These are phyloP conservation scores for Chrysogorgia sp. DNA, from an alignment of 92 coral and sea anemone species.

Conservation along the genomic window DNA sequence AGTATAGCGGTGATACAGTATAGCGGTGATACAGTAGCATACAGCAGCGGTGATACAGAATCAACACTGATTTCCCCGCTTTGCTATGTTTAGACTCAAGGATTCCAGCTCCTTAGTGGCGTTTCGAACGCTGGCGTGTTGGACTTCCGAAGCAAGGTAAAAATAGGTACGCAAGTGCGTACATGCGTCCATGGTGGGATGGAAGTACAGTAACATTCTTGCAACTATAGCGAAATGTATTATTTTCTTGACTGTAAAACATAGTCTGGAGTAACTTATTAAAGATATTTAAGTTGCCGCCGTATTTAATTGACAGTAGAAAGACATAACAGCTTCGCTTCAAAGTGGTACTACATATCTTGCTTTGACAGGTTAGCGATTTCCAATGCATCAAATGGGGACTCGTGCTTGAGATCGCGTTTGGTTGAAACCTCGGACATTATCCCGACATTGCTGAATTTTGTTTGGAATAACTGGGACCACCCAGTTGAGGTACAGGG, in stretches of 20 bases:
- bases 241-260: neutral
- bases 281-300: too few relatives aligned
- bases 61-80: neutral
- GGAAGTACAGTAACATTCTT: too few relatives aligned
- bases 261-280: too few relatives aligned
- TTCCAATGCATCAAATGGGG: conserved; percentile 19
- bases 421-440: conserved; percentile 65
- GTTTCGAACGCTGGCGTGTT: conserved; percentile 72
- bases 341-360: neutral
- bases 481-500: conserved; percentile 83
- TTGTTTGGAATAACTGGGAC: conserved; percentile 95
- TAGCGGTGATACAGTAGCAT: too few relatives aligned
- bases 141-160: conserved; percentile 84
- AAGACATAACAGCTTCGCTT: neutral
- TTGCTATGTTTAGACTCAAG: conserved; percentile 60
- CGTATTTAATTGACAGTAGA: neutral
- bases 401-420: conserved; percentile 53
- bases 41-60: too few relatives aligned
- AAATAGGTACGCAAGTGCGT: neutral
- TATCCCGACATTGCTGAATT: conserved; percentile 70
- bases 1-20: too few relatives aligned
- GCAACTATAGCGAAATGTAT: too few relatives aligned
- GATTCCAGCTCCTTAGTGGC: conserved; percentile 78
- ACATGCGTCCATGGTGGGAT: too few relatives aligned
- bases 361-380: conserved; percentile 43